A percentile compares a stretch with the other conserved stretches of the same genome.
phyloP scores from a whole-genome alignment of 2,888 invertebrate genomes.

The Drosophila tripunctata region DNA sequence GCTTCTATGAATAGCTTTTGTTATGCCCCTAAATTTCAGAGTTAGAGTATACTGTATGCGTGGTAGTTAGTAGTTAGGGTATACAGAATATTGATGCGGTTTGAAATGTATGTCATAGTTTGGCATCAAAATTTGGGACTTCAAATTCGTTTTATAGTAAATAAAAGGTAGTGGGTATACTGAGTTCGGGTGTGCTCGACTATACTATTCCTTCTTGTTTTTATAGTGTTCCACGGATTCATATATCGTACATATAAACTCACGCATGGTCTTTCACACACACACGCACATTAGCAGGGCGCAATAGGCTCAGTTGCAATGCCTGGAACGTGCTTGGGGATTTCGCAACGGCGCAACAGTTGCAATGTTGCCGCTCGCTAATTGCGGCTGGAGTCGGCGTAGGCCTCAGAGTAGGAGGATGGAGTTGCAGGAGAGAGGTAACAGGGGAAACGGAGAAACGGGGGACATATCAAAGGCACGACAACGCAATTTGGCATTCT shows the following conservation, averaged over 20 bases:
- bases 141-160: too few relatives aligned
- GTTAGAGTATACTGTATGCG: too few relatives aligned
- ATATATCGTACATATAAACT: conserved; percentile 24
- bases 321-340: conserved; percentile 33
- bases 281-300: not conserved
- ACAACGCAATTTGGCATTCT: conserved; percentile 60
- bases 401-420: conserved; percentile 1
- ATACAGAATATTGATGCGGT: too few relatives aligned
- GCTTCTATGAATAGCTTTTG: not conserved
- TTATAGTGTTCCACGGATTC: conserved; percentile 27
- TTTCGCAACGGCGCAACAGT: conserved; percentile 40
- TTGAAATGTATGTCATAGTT: too few relatives aligned
- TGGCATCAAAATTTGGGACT: too few relatives aligned
- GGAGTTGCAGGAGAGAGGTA: not conserved
- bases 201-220: conserved; percentile 8
- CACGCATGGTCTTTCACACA: conserved; percentile 1
- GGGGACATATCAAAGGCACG: conserved; percentile 58
- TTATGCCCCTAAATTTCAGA: not conserved
- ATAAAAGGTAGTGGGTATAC: too few relatives aligned
- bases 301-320: conserved; percentile 31
- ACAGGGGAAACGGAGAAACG: conserved; percentile 2
- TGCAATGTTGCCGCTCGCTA: conserved; percentile 43
- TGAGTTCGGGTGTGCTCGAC: too few relatives aligned
- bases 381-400: conserved; percentile 39
- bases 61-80: too few relatives aligned